Evolutionary conservation across 1,140 invertebrate genomes (phyloP).

Genomic region (Pachyrhynchus sulphureomaculatus): DNA sequence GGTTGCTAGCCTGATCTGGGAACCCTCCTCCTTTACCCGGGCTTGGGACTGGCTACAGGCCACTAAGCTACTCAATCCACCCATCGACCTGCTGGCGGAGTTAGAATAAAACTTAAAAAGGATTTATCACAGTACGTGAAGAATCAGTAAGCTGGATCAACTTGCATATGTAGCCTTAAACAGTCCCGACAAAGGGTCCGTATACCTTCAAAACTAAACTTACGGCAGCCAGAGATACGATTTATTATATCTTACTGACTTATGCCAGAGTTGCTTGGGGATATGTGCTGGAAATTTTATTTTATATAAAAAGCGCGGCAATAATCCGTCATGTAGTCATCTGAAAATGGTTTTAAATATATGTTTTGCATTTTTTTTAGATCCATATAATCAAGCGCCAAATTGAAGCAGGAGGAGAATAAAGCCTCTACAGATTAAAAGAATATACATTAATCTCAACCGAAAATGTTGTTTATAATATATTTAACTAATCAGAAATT

Average conservation of each 20-base stretch:
- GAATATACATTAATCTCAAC: neutral
- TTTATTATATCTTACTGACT: neutral
- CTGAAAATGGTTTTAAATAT: neutral
- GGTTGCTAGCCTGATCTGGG: no score
- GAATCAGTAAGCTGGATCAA: no score
- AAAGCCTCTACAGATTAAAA: neutral
- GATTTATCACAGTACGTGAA: no score
- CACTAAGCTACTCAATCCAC: no score
- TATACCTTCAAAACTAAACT: no score
- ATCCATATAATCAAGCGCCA: constrained; percentile 18
- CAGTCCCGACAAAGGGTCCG: no score
- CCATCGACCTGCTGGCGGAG: no score
- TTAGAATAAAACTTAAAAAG: no score
- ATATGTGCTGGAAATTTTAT: neutral
- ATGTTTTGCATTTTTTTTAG: constrained; percentile 13
- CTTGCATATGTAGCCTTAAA: no score
- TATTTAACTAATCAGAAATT: constrained; percentile 22
- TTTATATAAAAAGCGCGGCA: neutral
- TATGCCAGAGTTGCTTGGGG: no score
- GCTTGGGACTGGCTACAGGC: no score
- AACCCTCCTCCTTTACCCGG: no score
- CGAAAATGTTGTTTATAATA: constrained; percentile 25
- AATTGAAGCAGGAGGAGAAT: neutral
- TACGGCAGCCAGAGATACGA: neutral
- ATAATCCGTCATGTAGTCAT: neutral